These are phyloP conservation scores for Callipepla squamata DNA, from an alignment of 2,113 vertebrate species.

Conservation along the genomic window DNA sequence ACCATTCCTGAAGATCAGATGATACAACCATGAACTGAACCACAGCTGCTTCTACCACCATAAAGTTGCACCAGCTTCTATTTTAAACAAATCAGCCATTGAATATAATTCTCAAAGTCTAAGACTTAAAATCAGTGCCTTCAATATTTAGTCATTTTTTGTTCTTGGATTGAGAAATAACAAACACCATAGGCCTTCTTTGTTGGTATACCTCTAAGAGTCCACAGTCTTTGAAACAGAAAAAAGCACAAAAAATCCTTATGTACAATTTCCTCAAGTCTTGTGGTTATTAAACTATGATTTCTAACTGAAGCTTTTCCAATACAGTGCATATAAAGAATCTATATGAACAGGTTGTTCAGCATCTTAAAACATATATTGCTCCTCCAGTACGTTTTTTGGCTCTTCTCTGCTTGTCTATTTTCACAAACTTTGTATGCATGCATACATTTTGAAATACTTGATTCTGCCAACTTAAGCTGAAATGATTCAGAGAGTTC, in stretches of 20 bases:
- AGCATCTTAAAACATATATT: not conserved
- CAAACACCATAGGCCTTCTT: not conserved
- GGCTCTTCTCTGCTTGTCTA: not conserved
- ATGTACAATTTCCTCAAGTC: not conserved
- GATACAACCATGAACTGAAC: not conserved
- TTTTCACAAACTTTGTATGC: not conserved
- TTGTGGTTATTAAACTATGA: not conserved
- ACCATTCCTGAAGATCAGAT: not conserved
- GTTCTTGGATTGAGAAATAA: not conserved
- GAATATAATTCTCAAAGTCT: not conserved
- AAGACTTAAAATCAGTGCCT: not conserved
- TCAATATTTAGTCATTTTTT: not conserved
- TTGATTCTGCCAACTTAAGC: not conserved
- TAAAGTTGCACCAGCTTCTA: not conserved
- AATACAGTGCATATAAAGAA: not conserved
- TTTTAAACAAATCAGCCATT: not conserved
- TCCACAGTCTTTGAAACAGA: not conserved
- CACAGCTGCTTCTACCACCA: not conserved
- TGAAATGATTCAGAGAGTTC: not conserved
- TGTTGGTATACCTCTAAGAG: too few relatives aligned
- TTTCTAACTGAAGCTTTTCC: rapidly evolving
- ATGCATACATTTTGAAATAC: not conserved
- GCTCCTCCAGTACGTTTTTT: not conserved
- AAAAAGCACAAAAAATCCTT: not conserved
- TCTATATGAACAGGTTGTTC: not conserved